phyloP scores from a whole-genome alignment of 2,888 invertebrate species.

The Aleiodes testaceus region DNA sequence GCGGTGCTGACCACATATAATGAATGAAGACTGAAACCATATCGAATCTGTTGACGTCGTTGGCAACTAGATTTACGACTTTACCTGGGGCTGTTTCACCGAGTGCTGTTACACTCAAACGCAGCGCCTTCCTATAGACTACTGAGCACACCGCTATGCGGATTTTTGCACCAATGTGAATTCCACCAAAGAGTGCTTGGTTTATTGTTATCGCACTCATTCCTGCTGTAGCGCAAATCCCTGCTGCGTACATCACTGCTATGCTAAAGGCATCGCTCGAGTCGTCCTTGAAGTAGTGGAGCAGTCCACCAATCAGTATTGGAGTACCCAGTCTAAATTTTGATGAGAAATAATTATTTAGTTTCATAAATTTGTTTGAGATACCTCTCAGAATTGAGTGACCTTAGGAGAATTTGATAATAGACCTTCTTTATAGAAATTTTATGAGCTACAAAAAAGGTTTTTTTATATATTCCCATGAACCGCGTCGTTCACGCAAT shows the following conservation, averaged over 20 bases:
- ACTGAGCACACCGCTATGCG: conserved; percentile 88
- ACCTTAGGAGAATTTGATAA: too few species aligned
- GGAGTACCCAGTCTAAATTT: conserved; percentile 78
- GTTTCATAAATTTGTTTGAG: too few species aligned
- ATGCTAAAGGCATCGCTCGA: conserved; percentile 55
- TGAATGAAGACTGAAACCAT: conserved; percentile 91
- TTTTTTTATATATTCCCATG: too few species aligned
- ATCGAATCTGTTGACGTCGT: conserved; percentile 95
- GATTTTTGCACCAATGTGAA: conserved; percentile 86
- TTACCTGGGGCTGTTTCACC: conserved; percentile 82
- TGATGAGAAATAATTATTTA: background rate
- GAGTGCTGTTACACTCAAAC: conserved; percentile 80
- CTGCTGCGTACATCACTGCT: conserved; percentile 66
- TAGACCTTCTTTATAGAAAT: too few species aligned
- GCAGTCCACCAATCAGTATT: conserved; percentile 78
- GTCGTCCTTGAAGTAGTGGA: conserved; percentile 77
- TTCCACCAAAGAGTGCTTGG: conserved; percentile 80
- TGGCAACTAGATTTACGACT: conserved; percentile 78
- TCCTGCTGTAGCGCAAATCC: conserved; percentile 65
- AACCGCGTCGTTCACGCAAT: too few species aligned
- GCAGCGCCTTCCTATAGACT: conserved; percentile 86
- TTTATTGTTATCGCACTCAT: conserved; percentile 78
- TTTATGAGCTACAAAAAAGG: too few species aligned
- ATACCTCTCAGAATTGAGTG: too few species aligned
- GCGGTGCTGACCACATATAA: conserved; percentile 92